Base-by-base conservation (phyloP, 2,797 vertebrate species). In the Chelonia mydas region DNA sequence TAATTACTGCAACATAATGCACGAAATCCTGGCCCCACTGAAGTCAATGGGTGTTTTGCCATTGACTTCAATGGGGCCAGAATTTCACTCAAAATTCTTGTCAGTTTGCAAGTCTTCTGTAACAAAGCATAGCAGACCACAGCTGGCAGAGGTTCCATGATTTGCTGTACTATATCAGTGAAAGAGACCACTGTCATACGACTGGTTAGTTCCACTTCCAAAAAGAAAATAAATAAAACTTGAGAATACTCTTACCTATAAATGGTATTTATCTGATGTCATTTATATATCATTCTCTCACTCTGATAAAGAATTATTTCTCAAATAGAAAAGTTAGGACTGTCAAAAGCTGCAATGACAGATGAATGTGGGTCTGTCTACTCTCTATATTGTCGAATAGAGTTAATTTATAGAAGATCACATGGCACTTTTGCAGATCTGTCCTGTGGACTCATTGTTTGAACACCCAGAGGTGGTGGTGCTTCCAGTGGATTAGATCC, bases 261-360 rank as follows among this genome's bases (percentile, higher is more conserved):
- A 89, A 37, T 68, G 86, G 83, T 93, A 94, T 92, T 96, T 88
- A 95, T 95, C 90, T 94, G 92, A 82, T 1, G 15, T 94, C 17
- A 61, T 55, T 83, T 93, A 11, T 17, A 57, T 65, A 90, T 81
- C 27, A 9, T 41, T 96, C 0, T 0, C 81, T 90, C 72, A 50
- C 41, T 89, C 55, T 94, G 90, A 83, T 17, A 93, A 88, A 21
- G 90, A 80, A 59, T 12, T 90, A n/a, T 91, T 96, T 95, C 85
- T 78, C 74, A 92, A 87, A 59, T 82, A 72, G 81, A 84, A 91
- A 93, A 85, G 79, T 81, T 92, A 85, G 81, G 89, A 90, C 37
- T 4, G 7, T 45, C 84, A 74, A 88, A 94, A 0, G 6, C 87
- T 93, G 41, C 84, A 81, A 54, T 86, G 87, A 92, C 77, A 88